Evolutionary conservation across 64 coral and sea anemone species (phyloP), one percentile per base, ranked within the genome.

Genomic region (Hydrozoanthus tunicans): DNA sequence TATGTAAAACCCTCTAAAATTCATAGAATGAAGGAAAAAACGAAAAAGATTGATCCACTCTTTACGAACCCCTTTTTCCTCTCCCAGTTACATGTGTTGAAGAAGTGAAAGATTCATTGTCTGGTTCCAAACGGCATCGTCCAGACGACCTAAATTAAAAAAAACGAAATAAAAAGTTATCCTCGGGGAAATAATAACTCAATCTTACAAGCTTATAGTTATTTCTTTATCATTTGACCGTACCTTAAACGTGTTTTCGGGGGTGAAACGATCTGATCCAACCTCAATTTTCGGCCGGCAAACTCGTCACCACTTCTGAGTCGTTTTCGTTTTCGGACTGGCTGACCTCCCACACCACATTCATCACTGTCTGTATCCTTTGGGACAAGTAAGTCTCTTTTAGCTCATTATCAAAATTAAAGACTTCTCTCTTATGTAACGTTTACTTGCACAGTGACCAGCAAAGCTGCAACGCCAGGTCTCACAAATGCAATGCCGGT

Each of bases 231-330:
- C 25, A 74, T 59, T n/a, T 12, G 5, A 62, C 25, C 84, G 43
- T 59, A 88, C 84, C 84, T 88, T 88, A 88, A 88, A 43, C 84
- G 69, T 12, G 68, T 88, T 88, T 60, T 88, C 9, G 84, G 84
- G 25, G 84, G 68, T 32, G 84, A 74, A 73, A 74, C 68, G 54
- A 51, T 59, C 6, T 88, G 69, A 15, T 62, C 25, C 4, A 71
- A 57, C 52, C 58, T 10, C 10, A 15, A 25, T 15, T 88, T 56
- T 7, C 20, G 84, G 70, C 68, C 69, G 25, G 20, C 24, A 9
- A 74, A 59, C 9, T 15, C 15, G 10, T 55, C 56, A 3, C 68
- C 68, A 88, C 84, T 88, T 88, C 84, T 59, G 17, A 88, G 83
- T 58, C 67, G 83, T 72, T 86, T 86, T 73, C 83, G 83, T 72